Evolutionary conservation across 1,140 invertebrate species (phyloP).

Genomic region (Ruditapes philippinarum): DNA sequence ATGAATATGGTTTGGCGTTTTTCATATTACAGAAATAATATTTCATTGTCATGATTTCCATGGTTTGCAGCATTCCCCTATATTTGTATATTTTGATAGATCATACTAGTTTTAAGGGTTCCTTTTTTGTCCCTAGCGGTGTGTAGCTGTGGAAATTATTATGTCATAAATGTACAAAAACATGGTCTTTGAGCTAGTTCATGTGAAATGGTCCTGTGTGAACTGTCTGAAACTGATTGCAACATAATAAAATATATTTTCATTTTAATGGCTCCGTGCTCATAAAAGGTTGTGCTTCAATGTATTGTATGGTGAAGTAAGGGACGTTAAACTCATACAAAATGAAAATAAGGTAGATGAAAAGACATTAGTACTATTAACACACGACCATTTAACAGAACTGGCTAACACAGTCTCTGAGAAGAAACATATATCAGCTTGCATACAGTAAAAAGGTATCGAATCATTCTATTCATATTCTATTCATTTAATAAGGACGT

Average conservation of each 20-base stretch:
- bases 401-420: not conserved
- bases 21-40: not conserved
- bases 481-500: too few species aligned
- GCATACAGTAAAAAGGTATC: too few species aligned
- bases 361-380: too few species aligned
- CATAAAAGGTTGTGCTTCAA: too few species aligned
- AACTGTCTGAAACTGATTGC: too few species aligned
- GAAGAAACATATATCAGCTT: not conserved
- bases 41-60: not conserved
- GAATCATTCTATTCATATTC: too few species aligned
- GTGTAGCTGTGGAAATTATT: slow-evolving; percentile 10
- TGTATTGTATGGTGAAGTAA: too few species aligned
- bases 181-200: not conserved
- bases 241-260: too few species aligned
- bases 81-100: slow-evolving; percentile 41
- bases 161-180: not conserved
- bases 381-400: not conserved
- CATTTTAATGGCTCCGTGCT: too few species aligned
- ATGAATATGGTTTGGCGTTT: not conserved
- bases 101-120: not conserved
- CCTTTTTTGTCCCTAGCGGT: not conserved
- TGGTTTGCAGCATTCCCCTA: slow-evolving; percentile 41
- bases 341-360: too few species aligned
- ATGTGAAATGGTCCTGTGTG: not conserved
- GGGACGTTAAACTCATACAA: too few species aligned